Conservation (phyloP, 2,113 vertebrate genomes). For the Dryoscopus gambensis region DNA sequence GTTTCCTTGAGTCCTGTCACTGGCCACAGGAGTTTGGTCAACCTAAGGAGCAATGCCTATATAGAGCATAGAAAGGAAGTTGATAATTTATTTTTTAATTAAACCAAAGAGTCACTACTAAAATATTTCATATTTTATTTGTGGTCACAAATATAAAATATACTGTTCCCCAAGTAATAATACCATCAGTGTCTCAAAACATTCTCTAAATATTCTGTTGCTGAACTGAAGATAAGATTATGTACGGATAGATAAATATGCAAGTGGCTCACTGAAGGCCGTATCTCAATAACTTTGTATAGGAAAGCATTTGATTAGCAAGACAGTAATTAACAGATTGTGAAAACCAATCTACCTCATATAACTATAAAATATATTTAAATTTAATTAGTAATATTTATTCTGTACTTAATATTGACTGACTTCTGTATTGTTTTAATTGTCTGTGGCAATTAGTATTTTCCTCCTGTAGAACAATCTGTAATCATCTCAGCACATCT, state of each 20-base stretch:
- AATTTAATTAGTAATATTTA: not conserved
- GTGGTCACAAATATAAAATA: not conserved
- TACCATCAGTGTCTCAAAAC: not conserved
- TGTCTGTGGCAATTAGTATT: not conserved
- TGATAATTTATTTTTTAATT: not conserved
- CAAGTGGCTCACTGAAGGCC: not conserved
- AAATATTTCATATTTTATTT: not conserved
- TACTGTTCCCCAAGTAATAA: not conserved
- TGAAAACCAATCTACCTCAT: not conserved
- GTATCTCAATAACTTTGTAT: not conserved
- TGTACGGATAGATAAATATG: not conserved
- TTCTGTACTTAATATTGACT: not conserved
- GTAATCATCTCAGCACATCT: not conserved
- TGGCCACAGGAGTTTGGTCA: not conserved
- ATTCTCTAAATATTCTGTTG: not conserved
- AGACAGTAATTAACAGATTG: not conserved
- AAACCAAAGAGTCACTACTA: not conserved
- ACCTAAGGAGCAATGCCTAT: not conserved
- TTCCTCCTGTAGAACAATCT: not conserved
- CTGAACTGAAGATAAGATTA: not conserved
- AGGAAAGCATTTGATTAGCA: not conserved
- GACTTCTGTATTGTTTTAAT: not conserved
- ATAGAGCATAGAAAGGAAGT: not conserved
- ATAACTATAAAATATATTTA: not conserved
- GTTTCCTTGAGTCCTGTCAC: accelerated